These are phyloP conservation scores for Megamerina dolium DNA, from an alignment of 2,888 invertebrate genomes.

Conservation along the genomic window DNA sequence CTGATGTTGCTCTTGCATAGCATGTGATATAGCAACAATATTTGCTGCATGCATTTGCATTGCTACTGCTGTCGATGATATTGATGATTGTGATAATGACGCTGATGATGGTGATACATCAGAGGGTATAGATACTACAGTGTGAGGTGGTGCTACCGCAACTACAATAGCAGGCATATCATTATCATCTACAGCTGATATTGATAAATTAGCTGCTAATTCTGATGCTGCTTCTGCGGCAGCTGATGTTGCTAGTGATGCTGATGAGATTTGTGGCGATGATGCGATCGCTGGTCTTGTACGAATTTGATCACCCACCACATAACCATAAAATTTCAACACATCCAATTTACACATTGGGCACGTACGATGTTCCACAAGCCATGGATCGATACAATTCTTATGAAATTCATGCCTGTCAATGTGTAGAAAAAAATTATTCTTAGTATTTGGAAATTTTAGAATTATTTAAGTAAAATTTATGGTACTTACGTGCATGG, in stretches of 20 bases:
- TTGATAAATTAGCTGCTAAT: conserved; percentile 6
- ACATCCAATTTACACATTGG: conserved; percentile 98
- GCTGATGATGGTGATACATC: conserved; percentile 5
- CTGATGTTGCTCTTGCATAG: no score
- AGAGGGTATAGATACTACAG: conserved; percentile 7
- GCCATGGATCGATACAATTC: conserved; percentile 93
- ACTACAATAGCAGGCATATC: conserved; percentile 39
- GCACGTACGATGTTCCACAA: conserved; percentile 89
- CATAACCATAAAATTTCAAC: conserved; percentile 80
- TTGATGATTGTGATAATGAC: no score
- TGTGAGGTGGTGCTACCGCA: conserved; percentile 26
- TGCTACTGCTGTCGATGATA: conserved; percentile 1
- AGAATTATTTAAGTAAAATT: background rate
- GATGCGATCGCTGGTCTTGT: conserved; percentile 31
- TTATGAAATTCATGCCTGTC: conserved; percentile 96
- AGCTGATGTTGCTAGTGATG: no score
- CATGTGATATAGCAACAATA: conserved; percentile 23
- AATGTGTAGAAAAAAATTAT: conserved; percentile 33
- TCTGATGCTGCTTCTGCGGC: conserved; percentile 4
- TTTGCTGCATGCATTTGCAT: conserved; percentile 16
- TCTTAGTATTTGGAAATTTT: background rate
- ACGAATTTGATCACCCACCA: conserved; percentile 59
- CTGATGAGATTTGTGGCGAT: background rate
- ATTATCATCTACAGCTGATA: conserved; percentile 18
- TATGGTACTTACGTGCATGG: conserved; percentile 82